These are phyloP conservation scores for Drosophila austrosaltans DNA, from an alignment of 2,888 invertebrate species.

Conservation along the genomic window DNA sequence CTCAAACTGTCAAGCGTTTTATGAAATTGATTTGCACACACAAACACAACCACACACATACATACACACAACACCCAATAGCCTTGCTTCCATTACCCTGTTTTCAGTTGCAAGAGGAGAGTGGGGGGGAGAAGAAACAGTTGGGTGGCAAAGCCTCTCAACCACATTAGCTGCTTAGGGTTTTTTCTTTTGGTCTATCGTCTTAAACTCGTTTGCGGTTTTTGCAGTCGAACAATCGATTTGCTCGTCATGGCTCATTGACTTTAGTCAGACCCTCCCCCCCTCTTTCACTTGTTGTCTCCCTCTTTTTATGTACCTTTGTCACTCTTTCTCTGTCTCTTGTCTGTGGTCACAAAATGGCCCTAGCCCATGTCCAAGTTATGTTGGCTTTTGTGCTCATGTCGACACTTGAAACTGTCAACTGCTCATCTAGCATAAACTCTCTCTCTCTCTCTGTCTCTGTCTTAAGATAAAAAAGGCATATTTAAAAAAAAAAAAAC, in stretches of 20 bases:
- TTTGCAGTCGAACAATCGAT: slow-evolving; percentile 69
- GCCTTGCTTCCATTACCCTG: background rate
- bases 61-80: slow-evolving; percentile 11
- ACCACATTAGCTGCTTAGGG: slow-evolving; percentile 40
- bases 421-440: background rate
- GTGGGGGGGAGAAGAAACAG: background rate
- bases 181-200: slow-evolving; percentile 15
- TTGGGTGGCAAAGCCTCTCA: background rate
- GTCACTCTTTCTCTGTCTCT: background rate
- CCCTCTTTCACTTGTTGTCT: background rate
- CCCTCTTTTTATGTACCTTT: background rate
- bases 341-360: slow-evolving; percentile 30
- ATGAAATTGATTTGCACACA: slow-evolving; percentile 65
- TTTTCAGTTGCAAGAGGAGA: no score
- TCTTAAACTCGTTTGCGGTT: slow-evolving; percentile 57
- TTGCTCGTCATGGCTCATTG: slow-evolving; percentile 73
- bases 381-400: slow-evolving; percentile 60
- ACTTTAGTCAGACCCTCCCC: slow-evolving; percentile 39
- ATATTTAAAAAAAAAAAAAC: no score
- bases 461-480: no score
- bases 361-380: slow-evolving; percentile 21
- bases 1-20: slow-evolving; percentile 50
- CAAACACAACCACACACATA: slow-evolving; percentile 24
- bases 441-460: no score
- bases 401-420: background rate